phyloP scores from a whole-genome alignment of 2,888 invertebrate genomes.

The Epinotia brunnichana region DNA sequence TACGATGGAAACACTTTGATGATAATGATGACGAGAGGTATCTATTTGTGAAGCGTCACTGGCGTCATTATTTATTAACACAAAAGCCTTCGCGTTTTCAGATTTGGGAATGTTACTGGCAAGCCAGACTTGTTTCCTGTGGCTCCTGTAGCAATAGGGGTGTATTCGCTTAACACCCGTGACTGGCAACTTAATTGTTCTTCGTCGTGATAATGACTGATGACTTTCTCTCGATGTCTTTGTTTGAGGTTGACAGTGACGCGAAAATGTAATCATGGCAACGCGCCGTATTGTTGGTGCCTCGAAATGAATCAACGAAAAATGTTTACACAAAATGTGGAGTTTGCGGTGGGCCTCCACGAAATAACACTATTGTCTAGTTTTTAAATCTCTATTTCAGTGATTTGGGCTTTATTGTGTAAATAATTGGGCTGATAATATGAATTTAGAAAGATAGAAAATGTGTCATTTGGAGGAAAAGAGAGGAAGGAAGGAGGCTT shows the following conservation, averaged over 20 bases:
- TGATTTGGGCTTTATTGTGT: background rate
- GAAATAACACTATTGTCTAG: background rate
- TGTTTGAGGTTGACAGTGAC: conserved; percentile 76
- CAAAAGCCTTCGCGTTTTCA: conserved; percentile 60
- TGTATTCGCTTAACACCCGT: conserved; percentile 76
- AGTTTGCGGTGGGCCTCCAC: conserved; percentile 32
- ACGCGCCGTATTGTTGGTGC: conserved; percentile 46
- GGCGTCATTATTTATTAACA: conserved; percentile 58
- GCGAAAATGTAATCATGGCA: conserved; percentile 78
- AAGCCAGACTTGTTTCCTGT: conserved; percentile 44
- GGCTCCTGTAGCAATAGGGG: conserved; percentile 55
- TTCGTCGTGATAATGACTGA: conserved; percentile 79
- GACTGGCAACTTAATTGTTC: conserved; percentile 79
- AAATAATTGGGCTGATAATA: background rate
- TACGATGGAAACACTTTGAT: background rate
- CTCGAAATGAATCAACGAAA: conserved; percentile 65
- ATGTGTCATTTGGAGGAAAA: background rate
- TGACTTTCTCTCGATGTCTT: conserved; percentile 77
- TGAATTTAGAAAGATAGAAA: background rate
- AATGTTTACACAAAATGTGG: conserved; percentile 62
- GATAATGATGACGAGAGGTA: conserved; percentile 1
- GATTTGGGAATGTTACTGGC: conserved; percentile 63
- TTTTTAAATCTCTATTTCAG: background rate
- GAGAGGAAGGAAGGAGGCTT: too few relatives aligned
- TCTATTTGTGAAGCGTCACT: conserved; percentile 46